Percentiles rank a stretch among this genome's conserved stretches.
phyloP scores from a whole-genome alignment of 2,888 invertebrate species.

The Brachynemurus nebulosus region DNA sequence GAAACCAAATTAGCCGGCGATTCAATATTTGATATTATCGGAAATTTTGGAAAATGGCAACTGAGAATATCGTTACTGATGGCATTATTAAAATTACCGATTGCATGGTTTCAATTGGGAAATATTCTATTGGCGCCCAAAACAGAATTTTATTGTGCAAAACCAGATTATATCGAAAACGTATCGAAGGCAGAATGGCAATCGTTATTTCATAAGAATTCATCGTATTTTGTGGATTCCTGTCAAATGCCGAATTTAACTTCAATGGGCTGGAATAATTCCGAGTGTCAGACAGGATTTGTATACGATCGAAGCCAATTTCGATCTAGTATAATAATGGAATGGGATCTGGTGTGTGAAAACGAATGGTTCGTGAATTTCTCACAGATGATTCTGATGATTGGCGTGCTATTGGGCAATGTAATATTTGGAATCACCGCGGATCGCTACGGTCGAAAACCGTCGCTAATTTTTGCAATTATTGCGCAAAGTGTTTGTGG shows the following conservation, averaged over 20 bases:
- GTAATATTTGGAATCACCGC: conserved; percentile 44
- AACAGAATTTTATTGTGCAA: conserved; percentile 41
- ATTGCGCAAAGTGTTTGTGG: conserved; percentile 39
- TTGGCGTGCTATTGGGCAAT: conserved; percentile 44
- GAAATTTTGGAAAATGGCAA: conserved; percentile 47
- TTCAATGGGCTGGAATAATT: background rate
- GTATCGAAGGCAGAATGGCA: conserved; percentile 1
- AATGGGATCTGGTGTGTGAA: conserved; percentile 50
- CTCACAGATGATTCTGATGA: conserved; percentile 46
- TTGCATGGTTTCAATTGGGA: conserved; percentile 47
- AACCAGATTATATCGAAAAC: background rate
- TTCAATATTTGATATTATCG: conserved; percentile 32
- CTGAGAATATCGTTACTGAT: conserved; percentile 37
- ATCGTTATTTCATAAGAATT: conserved; percentile 4
- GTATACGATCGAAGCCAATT: conserved; percentile 44
- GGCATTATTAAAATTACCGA: conserved; percentile 42
- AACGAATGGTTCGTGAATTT: conserved; percentile 41
- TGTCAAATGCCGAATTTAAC: conserved; percentile 26
- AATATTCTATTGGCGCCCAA: conserved; percentile 47
- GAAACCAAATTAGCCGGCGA: too few species aligned
- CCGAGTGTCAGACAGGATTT: conserved; percentile 26
- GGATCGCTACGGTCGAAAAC: conserved; percentile 46
- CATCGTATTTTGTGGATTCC: conserved; percentile 22
- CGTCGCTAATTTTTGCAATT: conserved; percentile 40
- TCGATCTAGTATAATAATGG: conserved; percentile 46